Conservation (phyloP, 2,888 invertebrate species). For the Trilocha varians region DNA sequence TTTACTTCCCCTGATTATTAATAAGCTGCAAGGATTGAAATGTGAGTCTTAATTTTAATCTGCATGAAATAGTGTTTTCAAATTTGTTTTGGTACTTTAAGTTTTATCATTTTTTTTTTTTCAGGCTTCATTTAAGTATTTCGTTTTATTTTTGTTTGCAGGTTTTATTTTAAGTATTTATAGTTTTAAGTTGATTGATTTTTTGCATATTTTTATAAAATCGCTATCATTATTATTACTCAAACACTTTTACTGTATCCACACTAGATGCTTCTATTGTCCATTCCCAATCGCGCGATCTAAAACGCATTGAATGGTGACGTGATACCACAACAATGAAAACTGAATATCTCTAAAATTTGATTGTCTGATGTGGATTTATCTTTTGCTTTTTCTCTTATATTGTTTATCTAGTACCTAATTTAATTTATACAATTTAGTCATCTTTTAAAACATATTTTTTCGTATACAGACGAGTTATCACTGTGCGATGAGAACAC, state of each 20-base stretch:
- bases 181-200: not conserved
- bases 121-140: not conserved
- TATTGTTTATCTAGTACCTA: no score
- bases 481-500: constrained; percentile 55
- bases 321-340: no score
- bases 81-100: not conserved
- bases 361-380: not conserved
- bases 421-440: no score
- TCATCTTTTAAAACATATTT: not conserved
- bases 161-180: not conserved
- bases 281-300: no score
- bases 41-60: constrained; percentile 9
- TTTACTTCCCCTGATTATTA: constrained; percentile 4
- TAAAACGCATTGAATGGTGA: no score
- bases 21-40: constrained; percentile 11
- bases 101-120: not conserved
- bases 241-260: no score
- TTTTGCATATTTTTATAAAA: no score
- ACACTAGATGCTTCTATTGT: no score
- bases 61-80: not conserved
- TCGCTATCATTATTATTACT: no score
- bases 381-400: not conserved
- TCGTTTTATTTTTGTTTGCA: constrained; percentile 9
- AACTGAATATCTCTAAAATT: no score
- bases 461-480: constrained; percentile 34